Evolutionary conservation across 2,113 vertebrate genomes (phyloP), one percentile per base, ranked within the genome.

Genomic region (Dicentrarchus labrax): DNA sequence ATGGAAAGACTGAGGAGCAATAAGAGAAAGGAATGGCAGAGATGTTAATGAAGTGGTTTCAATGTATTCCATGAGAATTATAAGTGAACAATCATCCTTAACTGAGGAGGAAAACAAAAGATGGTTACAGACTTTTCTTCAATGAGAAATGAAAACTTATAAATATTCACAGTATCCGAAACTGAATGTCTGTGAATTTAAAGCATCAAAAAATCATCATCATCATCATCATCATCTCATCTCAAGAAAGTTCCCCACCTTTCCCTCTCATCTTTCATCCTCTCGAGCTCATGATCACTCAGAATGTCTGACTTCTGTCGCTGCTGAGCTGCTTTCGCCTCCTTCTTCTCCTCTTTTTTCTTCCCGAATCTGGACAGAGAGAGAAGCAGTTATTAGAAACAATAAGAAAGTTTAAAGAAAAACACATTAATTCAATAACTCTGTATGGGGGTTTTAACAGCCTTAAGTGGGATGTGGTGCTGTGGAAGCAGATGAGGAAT

Each of bases 291-390:
- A 1, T 96, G 96, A 72, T 97, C 97, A 70, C 92, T 97, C 74
- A 96, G 94, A 3, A 90, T 10, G n/a, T 94, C 93, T 0, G 93
- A 93, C 59, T 94, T 94, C 24, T 94, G 96, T 86, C 96, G 96
- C 73, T 87, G 87, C 10, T 86, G 79, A 64, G 86, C 87, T 1
- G 88, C 80, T 83, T 97, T 98, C 59, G 95, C 95, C 67, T 97
- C 97, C 89, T 97, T 98, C 94, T 96, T 98, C 59, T 97, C 97
- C 11, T 99, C 98, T 82, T 97, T 99, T 90, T 97, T 98, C 95
- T 99, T 99, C 39, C 97, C 97, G 87, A 99, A 99, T 92, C 98
- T 99, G 92, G 61, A 88, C 39, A 85, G 84, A 59, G 84, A 59
- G 81, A 90, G 36, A 87, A 72, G 53, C 19, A 92, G 15, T 38